A percentile compares a stretch with the other conserved stretches of the same genome.
Conservation (phyloP, 2,888 invertebrate genomes). For the Tachina grossa region DNA sequence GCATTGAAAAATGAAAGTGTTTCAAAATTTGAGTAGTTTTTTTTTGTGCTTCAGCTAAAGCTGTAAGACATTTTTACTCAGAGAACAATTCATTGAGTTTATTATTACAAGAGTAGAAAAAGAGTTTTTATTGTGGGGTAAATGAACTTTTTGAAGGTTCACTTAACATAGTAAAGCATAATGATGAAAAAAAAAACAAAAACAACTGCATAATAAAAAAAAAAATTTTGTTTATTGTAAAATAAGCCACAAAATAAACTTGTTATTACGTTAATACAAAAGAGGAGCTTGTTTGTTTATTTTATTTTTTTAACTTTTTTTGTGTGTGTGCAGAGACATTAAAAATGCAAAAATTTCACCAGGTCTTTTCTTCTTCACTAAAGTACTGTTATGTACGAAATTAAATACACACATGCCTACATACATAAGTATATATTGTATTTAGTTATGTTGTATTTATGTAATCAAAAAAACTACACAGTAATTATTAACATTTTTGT, state of each 20-base stretch:
- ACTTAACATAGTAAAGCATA: conserved; percentile 78
- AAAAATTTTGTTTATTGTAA: conserved; percentile 58
- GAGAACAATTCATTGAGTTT: conserved; percentile 33
- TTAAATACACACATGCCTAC: no score
- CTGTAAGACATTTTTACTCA: conserved; percentile 33
- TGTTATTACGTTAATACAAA: conserved; percentile 68
- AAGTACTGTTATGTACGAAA: conserved; percentile 22
- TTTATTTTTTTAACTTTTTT: conserved; percentile 27
- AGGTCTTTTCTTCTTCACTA: conserved; percentile 34
- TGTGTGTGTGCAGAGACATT: conserved; percentile 11
- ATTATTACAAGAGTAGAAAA: conserved; percentile 46
- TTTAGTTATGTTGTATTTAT: conserved; percentile 44
- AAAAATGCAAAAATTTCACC: conserved; percentile 66
- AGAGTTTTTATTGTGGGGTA: conserved; percentile 75
- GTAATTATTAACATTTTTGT: conserved; percentile 26
- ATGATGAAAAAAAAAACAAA: conserved; percentile 16
- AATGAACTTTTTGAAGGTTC: conserved; percentile 83
- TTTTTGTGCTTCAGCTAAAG: background rate
- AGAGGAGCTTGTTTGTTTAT: conserved; percentile 60
- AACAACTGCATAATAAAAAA: conserved; percentile 11
- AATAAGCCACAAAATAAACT: conserved; percentile 68
- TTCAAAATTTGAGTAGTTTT: conserved; percentile 58
- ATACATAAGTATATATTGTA: background rate
- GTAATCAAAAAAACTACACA: conserved; percentile 46
- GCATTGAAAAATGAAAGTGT: conserved; percentile 83